A percentile compares a stretch with the other conserved stretches of the same genome.
Conservation (phyloP, 2,797 vertebrate genomes). For the Coranthus polyacanthus region DNA sequence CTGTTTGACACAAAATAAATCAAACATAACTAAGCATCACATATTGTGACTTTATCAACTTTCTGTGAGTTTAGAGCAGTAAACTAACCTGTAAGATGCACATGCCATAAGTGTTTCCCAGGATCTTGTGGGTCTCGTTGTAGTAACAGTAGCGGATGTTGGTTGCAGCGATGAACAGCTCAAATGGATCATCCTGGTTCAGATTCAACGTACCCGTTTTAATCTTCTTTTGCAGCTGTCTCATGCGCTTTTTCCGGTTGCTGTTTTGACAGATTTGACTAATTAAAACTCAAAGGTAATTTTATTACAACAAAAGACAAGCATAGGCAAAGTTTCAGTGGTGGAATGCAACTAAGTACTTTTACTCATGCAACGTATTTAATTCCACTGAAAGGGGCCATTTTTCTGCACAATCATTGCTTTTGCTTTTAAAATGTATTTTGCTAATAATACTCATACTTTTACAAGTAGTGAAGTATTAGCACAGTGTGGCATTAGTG, state of each 20-base stretch:
- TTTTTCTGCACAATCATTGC: too few relatives aligned
- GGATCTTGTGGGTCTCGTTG: slow-evolving; percentile 97
- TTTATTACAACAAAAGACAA: neutral
- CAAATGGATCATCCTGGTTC: slow-evolving; percentile 96
- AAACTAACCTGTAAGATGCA: slow-evolving; percentile 93
- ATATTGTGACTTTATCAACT: neutral
- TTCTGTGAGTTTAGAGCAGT: neutral
- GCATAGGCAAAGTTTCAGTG: too few relatives aligned
- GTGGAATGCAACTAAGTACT: too few relatives aligned
- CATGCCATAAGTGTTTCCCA: slow-evolving; percentile 98
- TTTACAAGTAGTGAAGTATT: too few relatives aligned
- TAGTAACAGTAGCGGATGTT: slow-evolving; percentile 99
- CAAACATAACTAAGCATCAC: neutral
- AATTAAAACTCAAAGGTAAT: neutral
- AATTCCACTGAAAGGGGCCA: too few relatives aligned
- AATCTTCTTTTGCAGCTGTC: slow-evolving; percentile 97
- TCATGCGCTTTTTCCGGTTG: slow-evolving; percentile 97
- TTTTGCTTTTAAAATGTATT: too few relatives aligned
- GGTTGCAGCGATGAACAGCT: slow-evolving; percentile 95
- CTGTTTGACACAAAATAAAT: slow-evolving; percentile 72
- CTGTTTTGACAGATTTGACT: slow-evolving; percentile 71
- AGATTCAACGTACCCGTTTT: slow-evolving; percentile 94
- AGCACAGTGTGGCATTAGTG: too few relatives aligned
- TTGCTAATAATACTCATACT: too few relatives aligned
- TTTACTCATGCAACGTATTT: too few relatives aligned